Conservation (phyloP, 1,140 invertebrate genomes). For the Ceratina australensis region DNA sequence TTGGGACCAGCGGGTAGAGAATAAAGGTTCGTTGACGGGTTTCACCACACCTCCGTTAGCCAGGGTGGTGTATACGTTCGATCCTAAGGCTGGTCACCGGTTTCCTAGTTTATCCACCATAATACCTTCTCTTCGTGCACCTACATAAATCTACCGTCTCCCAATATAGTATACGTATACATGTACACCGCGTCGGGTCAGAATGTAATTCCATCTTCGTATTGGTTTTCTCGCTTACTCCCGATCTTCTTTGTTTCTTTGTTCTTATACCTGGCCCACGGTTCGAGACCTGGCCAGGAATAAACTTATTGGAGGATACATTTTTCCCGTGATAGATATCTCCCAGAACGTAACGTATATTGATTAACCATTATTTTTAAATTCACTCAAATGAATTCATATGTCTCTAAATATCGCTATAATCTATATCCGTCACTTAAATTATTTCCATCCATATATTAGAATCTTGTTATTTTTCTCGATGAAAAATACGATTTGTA, state of each 20-base stretch:
- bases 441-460: slow-evolving; percentile 4
- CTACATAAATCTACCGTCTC: slow-evolving; percentile 71
- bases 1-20: neutral
- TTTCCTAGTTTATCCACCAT: slow-evolving; percentile 61
- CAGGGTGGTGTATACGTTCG: slow-evolving; percentile 19
- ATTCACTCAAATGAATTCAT: neutral
- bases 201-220: slow-evolving; percentile 60
- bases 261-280: slow-evolving; percentile 64
- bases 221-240: slow-evolving; percentile 47
- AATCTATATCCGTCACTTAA: neutral
- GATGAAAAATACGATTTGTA: too few relatives aligned
- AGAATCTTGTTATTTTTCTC: too few relatives aligned
- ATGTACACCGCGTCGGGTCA: slow-evolving; percentile 53
- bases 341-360: neutral
- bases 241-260: slow-evolving; percentile 19
- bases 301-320: slow-evolving; percentile 61
- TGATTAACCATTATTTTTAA: slow-evolving; percentile 34
- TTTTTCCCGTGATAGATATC: slow-evolving; percentile 28
- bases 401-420: neutral
- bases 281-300: slow-evolving; percentile 54
- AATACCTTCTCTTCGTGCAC: slow-evolving; percentile 57
- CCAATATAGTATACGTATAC: slow-evolving; percentile 59
- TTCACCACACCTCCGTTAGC: neutral
- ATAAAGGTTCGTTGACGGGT: slow-evolving; percentile 7
- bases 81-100: slow-evolving; percentile 41